These are phyloP conservation scores for Sylvia atricapilla DNA, from an alignment of 2,113 vertebrate genomes.

Conservation along the genomic window DNA sequence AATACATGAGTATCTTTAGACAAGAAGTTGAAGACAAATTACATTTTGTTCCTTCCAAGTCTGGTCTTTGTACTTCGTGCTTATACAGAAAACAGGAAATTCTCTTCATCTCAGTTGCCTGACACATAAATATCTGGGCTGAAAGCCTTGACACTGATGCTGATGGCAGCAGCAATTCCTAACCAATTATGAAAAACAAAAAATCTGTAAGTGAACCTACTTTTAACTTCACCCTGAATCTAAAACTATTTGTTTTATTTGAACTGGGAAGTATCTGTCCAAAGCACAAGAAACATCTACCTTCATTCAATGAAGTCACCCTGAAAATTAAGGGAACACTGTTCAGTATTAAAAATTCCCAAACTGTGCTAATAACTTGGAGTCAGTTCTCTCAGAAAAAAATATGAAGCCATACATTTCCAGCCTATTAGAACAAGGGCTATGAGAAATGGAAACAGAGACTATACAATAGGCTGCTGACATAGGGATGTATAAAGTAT, in stretches of 20 bases:
- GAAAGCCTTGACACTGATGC: not conserved
- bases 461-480: not conserved
- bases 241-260: not conserved
- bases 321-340: not conserved
- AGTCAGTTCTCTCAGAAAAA: not conserved
- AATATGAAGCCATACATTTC: not conserved
- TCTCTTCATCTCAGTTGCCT: conserved; percentile 33
- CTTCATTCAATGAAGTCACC: not conserved
- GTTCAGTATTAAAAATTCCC: not conserved
- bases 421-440: not conserved
- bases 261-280: not conserved
- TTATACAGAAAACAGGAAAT: conserved; percentile 49
- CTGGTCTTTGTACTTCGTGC: not conserved
- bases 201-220: not conserved
- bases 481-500: not conserved
- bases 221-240: not conserved
- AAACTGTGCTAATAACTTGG: not conserved
- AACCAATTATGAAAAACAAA: not conserved
- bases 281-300: not conserved
- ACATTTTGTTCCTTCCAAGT: conserved; percentile 14
- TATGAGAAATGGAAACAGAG: not conserved
- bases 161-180: not conserved
- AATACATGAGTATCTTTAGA: conserved; percentile 4
- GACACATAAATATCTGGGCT: conserved; percentile 27
- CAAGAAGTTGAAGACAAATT: conserved; percentile 17